Evolutionary conservation across 2,888 invertebrate species (phyloP).

Genomic region (Ophioninae sp.): DNA sequence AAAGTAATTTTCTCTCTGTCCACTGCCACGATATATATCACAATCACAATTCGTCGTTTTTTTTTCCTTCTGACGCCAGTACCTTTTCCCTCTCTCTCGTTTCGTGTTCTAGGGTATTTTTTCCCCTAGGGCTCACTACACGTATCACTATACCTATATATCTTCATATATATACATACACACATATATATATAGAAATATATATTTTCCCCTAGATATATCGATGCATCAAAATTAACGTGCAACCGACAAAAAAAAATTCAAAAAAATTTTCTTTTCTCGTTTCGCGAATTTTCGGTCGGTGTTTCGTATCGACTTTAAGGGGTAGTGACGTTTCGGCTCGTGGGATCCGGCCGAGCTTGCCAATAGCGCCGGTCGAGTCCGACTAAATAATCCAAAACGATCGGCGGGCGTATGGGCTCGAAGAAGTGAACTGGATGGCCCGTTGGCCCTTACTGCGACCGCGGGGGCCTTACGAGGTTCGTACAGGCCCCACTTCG

Average conservation of each 20-base stretch:
- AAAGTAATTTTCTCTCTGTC: constrained; percentile 31
- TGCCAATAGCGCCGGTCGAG: constrained; percentile 71
- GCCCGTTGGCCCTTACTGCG: constrained; percentile 80
- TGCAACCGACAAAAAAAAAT: no score
- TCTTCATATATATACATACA: constrained; percentile 14
- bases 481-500: constrained; percentile 71
- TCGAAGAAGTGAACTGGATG: constrained; percentile 79
- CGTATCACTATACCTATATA: neutral
- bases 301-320: neutral
- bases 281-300: neutral
- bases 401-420: constrained; percentile 65
- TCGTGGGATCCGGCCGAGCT: constrained; percentile 57
- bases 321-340: constrained; percentile 7
- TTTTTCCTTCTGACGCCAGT: constrained; percentile 36
- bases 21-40: constrained; percentile 35
- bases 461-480: constrained; percentile 73
- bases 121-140: neutral
- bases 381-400: constrained; percentile 78
- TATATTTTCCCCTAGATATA: no score
- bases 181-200: constrained; percentile 1
- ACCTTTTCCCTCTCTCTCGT: constrained; percentile 6
- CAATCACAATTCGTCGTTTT: constrained; percentile 20
- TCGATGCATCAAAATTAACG: no score
- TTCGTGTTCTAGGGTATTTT: neutral
- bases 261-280: no score